Base-by-base conservation (phyloP, 2,797 vertebrate species). In the Xenops minutus region DNA sequence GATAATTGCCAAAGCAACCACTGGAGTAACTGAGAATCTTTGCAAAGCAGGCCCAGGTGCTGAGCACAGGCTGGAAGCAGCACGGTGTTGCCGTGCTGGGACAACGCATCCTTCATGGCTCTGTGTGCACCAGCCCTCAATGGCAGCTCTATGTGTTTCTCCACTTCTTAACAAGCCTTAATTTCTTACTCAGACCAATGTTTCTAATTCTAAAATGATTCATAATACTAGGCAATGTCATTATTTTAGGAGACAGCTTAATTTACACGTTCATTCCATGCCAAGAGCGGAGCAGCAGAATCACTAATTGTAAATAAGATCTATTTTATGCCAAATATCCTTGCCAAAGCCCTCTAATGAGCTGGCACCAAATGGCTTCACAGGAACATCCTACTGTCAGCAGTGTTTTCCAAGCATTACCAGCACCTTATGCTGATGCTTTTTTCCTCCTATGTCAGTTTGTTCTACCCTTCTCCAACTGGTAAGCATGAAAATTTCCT, bases 331-430 rank as follows among this genome's bases (percentile, higher is more conserved):
- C 89, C 94, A 92, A 92, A 94, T 79, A 63, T 44, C 59, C 84
- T 96, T 96, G 96, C 95, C 96, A 97, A 95, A 93, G 64, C 66
- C 56, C 71, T 94, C 88, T 96, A 96, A 97, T 94, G 96, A 97
- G 90, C 96, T 97, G 95, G 96, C 78, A 91, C 73, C 83, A 85
- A 96, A 88, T 88, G 74, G 78, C 72, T 97, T 95, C 86, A 83
- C 4, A 21, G 78, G 78, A 95, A 89, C 91, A 95, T 89, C 85
- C 73, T 85, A 39, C 63, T 90, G 39, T 76, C 88, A 92, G 85
- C 27, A 78, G 32, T 79, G 84, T 91, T 96, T 97, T 94, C 92
- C 85, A 95, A 58, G 91, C 39, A 74, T 61, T 82, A 73, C 44
- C 2, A 5, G 77, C 77, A 81, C 63, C 74, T 79, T 93, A 32